Conservation (phyloP, 2,888 invertebrate species). For the Stenchaetothrips biformis region DNA sequence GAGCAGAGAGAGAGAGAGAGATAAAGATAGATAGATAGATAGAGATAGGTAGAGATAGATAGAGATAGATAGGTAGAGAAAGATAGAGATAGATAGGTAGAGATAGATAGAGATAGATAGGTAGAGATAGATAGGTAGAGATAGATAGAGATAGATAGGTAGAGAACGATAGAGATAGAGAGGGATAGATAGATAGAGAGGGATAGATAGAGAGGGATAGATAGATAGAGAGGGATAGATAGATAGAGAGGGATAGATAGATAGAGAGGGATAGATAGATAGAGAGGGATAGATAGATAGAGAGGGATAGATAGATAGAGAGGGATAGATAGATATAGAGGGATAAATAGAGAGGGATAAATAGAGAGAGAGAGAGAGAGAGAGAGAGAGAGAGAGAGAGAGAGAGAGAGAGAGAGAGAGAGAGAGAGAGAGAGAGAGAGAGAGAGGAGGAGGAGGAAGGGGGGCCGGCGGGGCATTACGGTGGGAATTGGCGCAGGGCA, state of each 20-base stretch:
- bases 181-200: neutral
- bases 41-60: neutral
- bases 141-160: neutral
- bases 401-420: neutral
- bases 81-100: neutral
- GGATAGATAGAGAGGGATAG: neutral
- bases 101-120: neutral
- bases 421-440: neutral
- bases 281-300: neutral
- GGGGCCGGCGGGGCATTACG: neutral
- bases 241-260: neutral
- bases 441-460: neutral
- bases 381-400: neutral
- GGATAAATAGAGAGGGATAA: neutral
- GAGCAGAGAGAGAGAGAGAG: neutral
- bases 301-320: neutral
- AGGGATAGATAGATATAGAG: neutral
- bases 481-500: conserved; percentile 15
- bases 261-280: neutral
- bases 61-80: neutral
- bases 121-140: neutral
- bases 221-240: neutral
- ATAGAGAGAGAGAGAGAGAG: neutral
- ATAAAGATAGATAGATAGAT: neutral
- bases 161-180: neutral